These are phyloP conservation scores for Meganola albula DNA, from an alignment of 2,888 invertebrate species.

Conservation along the genomic window DNA sequence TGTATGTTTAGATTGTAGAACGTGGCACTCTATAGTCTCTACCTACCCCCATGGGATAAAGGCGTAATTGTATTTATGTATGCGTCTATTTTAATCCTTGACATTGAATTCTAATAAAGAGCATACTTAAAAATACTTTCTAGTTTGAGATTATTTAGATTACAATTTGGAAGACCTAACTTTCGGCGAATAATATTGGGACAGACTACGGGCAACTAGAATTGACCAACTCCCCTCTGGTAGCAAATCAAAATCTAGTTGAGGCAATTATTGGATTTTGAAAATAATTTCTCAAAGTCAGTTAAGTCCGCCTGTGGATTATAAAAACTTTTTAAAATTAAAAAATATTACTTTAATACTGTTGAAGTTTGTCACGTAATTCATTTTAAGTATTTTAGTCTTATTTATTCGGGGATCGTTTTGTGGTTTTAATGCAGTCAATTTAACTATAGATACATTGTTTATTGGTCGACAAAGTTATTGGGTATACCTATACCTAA, in stretches of 20 bases:
- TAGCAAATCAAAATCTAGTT: conserved; percentile 36
- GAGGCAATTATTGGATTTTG: conserved; percentile 40
- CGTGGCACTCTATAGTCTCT: too few relatives aligned
- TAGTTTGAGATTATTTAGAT: conserved; percentile 14
- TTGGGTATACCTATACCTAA: too few relatives aligned
- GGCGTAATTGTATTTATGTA: too few relatives aligned
- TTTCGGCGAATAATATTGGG: conserved; percentile 19
- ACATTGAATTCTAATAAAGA: conserved; percentile 3
- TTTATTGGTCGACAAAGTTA: too few relatives aligned
- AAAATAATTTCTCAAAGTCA: conserved; percentile 28
- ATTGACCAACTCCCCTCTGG: conserved; percentile 24
- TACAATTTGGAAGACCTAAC: conserved; percentile 14
- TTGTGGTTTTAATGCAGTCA: too few relatives aligned
- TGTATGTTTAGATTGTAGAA: too few relatives aligned
- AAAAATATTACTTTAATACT: neutral
- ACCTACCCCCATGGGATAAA: too few relatives aligned
- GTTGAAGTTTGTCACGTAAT: too few relatives aligned
- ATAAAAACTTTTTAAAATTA: neutral
- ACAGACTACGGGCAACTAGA: conserved; percentile 20
- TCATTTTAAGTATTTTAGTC: too few relatives aligned
- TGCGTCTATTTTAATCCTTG: neutral
- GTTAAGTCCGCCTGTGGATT: too few relatives aligned
- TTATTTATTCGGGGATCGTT: too few relatives aligned
- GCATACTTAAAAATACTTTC: conserved; percentile 2
- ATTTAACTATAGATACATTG: too few relatives aligned